Evolutionary conservation across 2,888 invertebrate genomes (phyloP).

Genomic region (Tetramorium bicarinatum): DNA sequence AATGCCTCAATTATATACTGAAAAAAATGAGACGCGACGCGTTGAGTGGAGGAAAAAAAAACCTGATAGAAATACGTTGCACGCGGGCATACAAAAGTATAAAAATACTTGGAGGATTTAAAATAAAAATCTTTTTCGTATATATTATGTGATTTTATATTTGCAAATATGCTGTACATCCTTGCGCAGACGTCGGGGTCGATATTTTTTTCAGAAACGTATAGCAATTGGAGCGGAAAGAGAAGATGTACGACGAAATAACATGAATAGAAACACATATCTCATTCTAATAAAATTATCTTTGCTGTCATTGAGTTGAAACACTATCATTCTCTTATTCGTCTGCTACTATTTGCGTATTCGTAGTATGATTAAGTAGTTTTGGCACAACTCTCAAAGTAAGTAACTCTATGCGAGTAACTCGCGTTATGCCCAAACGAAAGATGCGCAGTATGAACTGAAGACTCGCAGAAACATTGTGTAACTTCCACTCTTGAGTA

Average conservation of each 20-base stretch:
- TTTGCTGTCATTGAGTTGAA: conserved; percentile 35
- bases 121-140: conserved; percentile 1
- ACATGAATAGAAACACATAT: conserved; percentile 13
- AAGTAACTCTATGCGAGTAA: conserved; percentile 6
- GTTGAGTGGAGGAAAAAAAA: background rate
- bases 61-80: background rate
- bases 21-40: conserved; percentile 17
- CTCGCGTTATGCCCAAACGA: background rate
- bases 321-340: conserved; percentile 39
- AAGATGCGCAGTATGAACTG: conserved; percentile 2
- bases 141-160: conserved; percentile 6
- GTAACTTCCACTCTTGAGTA: background rate
- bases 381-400: conserved; percentile 25
- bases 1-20: background rate
- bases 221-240: conserved; percentile 28
- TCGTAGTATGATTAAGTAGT: conserved; percentile 32
- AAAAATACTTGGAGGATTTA: conserved; percentile 19
- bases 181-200: background rate
- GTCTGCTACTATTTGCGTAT: conserved; percentile 26
- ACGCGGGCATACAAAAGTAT: background rate
- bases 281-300: conserved; percentile 41
- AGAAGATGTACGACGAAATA: conserved; percentile 4
- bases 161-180: background rate
- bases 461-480: background rate
- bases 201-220: conserved; percentile 5